These are phyloP conservation scores for Petrolisthes manimaculis DNA, from an alignment of 2,888 invertebrate genomes.

Conservation along the genomic window DNA sequence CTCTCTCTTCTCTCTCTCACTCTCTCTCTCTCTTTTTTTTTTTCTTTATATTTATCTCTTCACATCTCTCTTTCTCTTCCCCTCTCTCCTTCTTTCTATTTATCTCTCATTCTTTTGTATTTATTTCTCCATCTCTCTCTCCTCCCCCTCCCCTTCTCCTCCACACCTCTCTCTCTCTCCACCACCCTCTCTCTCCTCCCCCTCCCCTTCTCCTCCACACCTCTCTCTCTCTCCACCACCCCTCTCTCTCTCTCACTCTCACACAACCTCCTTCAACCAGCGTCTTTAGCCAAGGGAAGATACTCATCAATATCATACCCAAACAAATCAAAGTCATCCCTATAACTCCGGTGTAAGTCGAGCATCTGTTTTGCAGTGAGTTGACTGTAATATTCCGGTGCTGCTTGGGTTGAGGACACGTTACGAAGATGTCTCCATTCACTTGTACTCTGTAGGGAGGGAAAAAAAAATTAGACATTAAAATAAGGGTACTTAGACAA, in stretches of 20 bases:
- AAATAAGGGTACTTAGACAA: no score
- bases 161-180: not conserved
- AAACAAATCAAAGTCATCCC: constrained; percentile 30
- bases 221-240: not conserved
- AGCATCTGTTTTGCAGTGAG: constrained; percentile 32
- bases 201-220: not conserved
- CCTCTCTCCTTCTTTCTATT: not conserved
- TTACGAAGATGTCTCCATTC: constrained; percentile 42
- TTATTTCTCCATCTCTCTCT: not conserved
- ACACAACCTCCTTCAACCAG: not conserved
- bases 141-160: not conserved
- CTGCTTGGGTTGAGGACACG: constrained; percentile 22
- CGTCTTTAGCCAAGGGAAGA: constrained; percentile 31
- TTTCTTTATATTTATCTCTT: not conserved
- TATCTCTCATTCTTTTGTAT: not conserved
- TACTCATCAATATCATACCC: constrained; percentile 30
- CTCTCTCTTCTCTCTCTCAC: not conserved
- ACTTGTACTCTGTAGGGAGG: constrained; percentile 17
- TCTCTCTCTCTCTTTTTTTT: not conserved
- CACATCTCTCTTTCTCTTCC: constrained; percentile 3
- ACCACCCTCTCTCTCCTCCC: not conserved
- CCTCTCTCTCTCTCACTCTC: not conserved
- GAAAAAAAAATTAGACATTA: no score
- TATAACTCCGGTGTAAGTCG: constrained; percentile 35
- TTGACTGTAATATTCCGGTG: constrained; percentile 35